Percentiles rank a stretch among this genome's conserved stretches.
Conservation (phyloP, 1,140 invertebrate genomes). For the Galleria mellonella region DNA sequence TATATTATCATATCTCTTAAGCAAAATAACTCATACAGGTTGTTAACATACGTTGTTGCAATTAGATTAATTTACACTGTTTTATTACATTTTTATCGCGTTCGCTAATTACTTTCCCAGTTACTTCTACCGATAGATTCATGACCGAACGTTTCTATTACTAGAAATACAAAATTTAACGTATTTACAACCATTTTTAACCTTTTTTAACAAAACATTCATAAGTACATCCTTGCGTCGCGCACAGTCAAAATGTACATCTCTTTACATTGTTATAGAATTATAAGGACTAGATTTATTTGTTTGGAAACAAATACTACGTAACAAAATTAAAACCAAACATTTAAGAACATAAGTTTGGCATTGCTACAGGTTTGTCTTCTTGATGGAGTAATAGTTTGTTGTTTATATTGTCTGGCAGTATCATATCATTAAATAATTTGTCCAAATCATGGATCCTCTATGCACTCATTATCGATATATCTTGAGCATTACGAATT, state of each 20-base stretch:
- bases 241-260: constrained; percentile 67
- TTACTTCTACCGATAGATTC: constrained; percentile 54
- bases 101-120: constrained; percentile 37
- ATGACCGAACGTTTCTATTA: constrained; percentile 61
- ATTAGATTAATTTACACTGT: constrained; percentile 36
- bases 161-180: constrained; percentile 74
- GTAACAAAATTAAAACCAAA: constrained; percentile 23
- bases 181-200: constrained; percentile 73
- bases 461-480: constrained; percentile 7
- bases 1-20: constrained; percentile 20
- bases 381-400: constrained; percentile 23
- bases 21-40: constrained; percentile 24
- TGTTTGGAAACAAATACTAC: constrained; percentile 41
- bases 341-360: constrained; percentile 20
- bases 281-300: constrained; percentile 59
- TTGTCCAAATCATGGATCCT: constrained; percentile 12
- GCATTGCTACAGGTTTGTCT: constrained; percentile 13
- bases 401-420: constrained; percentile 54
- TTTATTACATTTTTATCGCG: constrained; percentile 38
- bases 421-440: constrained; percentile 21
- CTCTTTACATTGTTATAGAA: constrained; percentile 44
- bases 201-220: constrained; percentile 61
- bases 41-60: constrained; percentile 37
- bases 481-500: constrained; percentile 25
- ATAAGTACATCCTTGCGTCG: constrained; percentile 67